Percentiles rank a stretch among this genome's conserved stretches.
Conservation (phyloP, 2,113 vertebrate species). For the Oplegnathus fasciatus region DNA sequence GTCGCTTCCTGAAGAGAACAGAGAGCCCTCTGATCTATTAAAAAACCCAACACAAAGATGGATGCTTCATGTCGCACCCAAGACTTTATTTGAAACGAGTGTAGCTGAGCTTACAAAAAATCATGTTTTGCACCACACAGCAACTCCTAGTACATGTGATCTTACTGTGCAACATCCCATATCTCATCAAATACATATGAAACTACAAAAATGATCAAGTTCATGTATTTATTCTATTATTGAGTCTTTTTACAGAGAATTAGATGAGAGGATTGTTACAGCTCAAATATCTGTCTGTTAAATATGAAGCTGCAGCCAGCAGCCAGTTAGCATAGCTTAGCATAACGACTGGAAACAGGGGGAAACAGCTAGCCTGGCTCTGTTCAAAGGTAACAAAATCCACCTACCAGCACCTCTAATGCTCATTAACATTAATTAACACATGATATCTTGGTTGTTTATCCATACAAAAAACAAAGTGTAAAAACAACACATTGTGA, state of each 20-base stretch:
- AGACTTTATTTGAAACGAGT: not conserved
- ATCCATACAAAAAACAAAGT: not conserved
- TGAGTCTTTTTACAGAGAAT: not conserved
- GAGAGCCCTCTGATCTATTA: constrained; percentile 46
- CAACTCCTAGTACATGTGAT: not conserved
- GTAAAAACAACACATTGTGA: not conserved
- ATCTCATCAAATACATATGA: not conserved
- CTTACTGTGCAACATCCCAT: not conserved
- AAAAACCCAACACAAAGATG: constrained; percentile 40
- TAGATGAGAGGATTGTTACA: not conserved
- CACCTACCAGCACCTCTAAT: not conserved
- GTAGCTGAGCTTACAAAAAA: not conserved
- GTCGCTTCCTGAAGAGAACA: constrained; percentile 52
- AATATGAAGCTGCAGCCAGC: not conserved
- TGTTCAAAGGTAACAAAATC: not conserved
- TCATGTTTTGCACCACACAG: not conserved
- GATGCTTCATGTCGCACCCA: constrained; percentile 31
- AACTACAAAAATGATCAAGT: not conserved
- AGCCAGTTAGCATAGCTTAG: not conserved
- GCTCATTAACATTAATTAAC: not conserved
- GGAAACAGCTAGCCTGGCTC: not conserved
- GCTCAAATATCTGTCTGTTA: not conserved
- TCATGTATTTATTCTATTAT: not conserved
- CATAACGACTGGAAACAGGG: not conserved
- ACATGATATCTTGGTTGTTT: not conserved